Percentiles rank a stretch among this genome's conserved stretches.
phyloP scores from a whole-genome alignment of 2,888 invertebrate genomes.

The Lagria hirta region DNA sequence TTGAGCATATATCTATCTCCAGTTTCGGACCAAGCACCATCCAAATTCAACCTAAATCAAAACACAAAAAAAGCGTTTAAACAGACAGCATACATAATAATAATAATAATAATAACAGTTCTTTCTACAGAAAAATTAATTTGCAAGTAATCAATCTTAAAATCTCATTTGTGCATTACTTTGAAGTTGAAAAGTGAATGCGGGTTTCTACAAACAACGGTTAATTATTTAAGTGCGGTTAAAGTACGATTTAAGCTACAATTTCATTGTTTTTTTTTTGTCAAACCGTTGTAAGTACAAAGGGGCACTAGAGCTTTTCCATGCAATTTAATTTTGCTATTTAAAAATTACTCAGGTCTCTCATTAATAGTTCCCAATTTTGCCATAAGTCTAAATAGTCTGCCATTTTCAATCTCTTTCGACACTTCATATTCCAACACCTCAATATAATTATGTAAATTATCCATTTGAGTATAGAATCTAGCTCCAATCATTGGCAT shows the following conservation, averaged over 20 bases:
- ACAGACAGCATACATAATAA: constrained; percentile 1
- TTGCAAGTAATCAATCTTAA: too few relatives aligned
- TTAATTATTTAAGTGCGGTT: too few relatives aligned
- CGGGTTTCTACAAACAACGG: too few relatives aligned
- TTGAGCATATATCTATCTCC: constrained; percentile 98
- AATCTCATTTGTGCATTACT: too few relatives aligned
- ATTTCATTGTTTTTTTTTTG: too few relatives aligned
- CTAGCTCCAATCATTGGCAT: constrained; percentile 99
- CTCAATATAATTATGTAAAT: constrained; percentile 83
- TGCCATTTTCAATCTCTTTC: constrained; percentile 93
- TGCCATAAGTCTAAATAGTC: constrained; percentile 85
- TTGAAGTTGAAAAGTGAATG: too few relatives aligned
- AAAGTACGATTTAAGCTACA: too few relatives aligned
- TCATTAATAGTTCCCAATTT: constrained; percentile 96
- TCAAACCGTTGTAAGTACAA: too few relatives aligned
- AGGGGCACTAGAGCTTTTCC: too few relatives aligned
- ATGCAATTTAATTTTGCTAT: not conserved
- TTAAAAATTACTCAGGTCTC: constrained; percentile 74
- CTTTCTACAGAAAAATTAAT: too few relatives aligned
- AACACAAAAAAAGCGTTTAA: constrained; percentile 1
- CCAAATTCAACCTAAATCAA: constrained; percentile 76
- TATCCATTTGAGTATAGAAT: constrained; percentile 94
- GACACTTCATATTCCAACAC: constrained; percentile 87
- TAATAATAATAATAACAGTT: not conserved
- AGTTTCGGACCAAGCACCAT: constrained; percentile 95